These are phyloP conservation scores for Nomada flava DNA, from an alignment of 2,888 invertebrate species.

Conservation along the genomic window DNA sequence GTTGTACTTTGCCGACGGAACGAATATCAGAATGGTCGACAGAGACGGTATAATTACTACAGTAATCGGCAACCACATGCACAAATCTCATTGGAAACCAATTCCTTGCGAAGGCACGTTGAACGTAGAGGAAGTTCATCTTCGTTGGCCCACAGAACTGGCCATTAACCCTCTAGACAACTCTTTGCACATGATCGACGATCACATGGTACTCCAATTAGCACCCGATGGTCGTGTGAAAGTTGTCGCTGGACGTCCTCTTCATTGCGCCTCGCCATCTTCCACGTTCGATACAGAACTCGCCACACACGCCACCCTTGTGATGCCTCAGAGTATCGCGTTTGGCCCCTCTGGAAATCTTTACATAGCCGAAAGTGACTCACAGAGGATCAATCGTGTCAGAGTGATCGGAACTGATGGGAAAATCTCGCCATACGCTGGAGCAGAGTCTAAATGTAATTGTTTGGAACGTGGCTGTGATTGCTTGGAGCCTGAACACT, in stretches of 20 bases:
- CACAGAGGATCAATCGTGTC: slow-evolving; percentile 96
- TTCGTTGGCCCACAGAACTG: slow-evolving; percentile 98
- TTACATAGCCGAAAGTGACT: slow-evolving; percentile 98
- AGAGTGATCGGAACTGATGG: slow-evolving; percentile 97
- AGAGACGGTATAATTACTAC: slow-evolving; percentile 96
- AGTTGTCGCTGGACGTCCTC: slow-evolving; percentile 96
- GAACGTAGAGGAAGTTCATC: slow-evolving; percentile 96
- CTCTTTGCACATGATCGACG: slow-evolving; percentile 97
- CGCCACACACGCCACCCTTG: slow-evolving; percentile 95
- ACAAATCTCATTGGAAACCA: slow-evolving; percentile 96
- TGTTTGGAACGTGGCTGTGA: slow-evolving; percentile 96
- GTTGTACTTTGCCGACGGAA: slow-evolving; percentile 97
- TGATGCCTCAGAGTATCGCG: slow-evolving; percentile 97
- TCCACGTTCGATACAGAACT: slow-evolving; percentile 93
- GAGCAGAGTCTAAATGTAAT: slow-evolving; percentile 96
- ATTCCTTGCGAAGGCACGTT: slow-evolving; percentile 96
- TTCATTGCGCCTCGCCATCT: slow-evolving; percentile 95
- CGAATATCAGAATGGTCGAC: slow-evolving; percentile 96
- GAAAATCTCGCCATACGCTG: slow-evolving; percentile 96
- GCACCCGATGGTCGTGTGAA: slow-evolving; percentile 96
- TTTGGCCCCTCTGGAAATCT: slow-evolving; percentile 96
- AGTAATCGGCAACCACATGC: slow-evolving; percentile 96
- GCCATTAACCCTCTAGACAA: slow-evolving; percentile 97
- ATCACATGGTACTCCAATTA: slow-evolving; percentile 96
- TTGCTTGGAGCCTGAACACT: slow-evolving; percentile 96